Conservation (phyloP, 2,113 vertebrate species). For the Oxyruncus cristatus region DNA sequence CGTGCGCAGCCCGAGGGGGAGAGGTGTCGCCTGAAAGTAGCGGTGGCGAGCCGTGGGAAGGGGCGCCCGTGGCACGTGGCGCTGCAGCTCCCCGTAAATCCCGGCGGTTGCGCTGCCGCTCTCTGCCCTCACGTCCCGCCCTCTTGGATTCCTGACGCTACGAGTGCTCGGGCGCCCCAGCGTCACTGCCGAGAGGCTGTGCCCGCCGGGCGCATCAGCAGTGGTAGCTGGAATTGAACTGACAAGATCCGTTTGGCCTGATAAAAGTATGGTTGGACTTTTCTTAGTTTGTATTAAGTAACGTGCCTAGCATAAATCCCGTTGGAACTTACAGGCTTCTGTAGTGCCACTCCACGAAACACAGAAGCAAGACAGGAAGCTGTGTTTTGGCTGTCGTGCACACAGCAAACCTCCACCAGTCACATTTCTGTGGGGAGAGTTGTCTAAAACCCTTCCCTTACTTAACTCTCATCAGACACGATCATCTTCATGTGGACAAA, state of each 20-base stretch:
- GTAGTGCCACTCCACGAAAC: accelerated
- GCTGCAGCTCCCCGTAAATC: accelerated
- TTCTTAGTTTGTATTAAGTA: accelerated
- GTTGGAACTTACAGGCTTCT: accelerated
- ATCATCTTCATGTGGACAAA: accelerated
- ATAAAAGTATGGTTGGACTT: accelerated
- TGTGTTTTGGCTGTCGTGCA: background rate
- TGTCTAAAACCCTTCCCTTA: background rate
- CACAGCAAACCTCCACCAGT: background rate
- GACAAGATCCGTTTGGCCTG: accelerated
- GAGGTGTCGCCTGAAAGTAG: accelerated
- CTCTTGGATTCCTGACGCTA: accelerated
- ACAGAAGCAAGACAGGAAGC: background rate
- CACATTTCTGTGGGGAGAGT: accelerated
- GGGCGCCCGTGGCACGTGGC: background rate
- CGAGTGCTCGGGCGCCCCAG: accelerated
- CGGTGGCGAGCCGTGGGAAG: background rate
- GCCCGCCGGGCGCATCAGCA: accelerated
- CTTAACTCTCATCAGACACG: accelerated
- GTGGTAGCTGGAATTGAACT: accelerated
- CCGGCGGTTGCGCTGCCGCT: accelerated
- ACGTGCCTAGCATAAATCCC: accelerated
- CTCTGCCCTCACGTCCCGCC: accelerated
- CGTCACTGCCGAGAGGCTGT: accelerated
- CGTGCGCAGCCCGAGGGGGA: background rate